Conservation (phyloP, 2,113 vertebrate species). For the Mellivora capensis region DNA sequence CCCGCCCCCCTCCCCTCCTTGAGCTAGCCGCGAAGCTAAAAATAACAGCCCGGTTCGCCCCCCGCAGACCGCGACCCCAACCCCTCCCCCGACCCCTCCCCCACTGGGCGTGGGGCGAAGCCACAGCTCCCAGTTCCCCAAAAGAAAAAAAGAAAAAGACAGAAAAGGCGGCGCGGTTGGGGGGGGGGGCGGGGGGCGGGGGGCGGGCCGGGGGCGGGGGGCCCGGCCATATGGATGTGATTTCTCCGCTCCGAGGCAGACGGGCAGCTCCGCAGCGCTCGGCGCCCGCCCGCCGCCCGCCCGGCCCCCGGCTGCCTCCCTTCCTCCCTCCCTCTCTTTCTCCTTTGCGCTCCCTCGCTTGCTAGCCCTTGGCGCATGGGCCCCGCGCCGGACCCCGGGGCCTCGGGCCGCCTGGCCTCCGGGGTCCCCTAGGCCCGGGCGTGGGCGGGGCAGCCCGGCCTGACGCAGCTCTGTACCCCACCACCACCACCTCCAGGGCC, state of each 20-base stretch:
- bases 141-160: conserved; percentile 84
- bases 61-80: conserved; percentile 67
- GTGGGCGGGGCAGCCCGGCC: conserved; percentile 62
- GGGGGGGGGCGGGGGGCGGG: conserved; percentile 46
- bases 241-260: conserved; percentile 87
- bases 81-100: conserved; percentile 52
- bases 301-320: conserved; percentile 58
- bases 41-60: conserved; percentile 83
- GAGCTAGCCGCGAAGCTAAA: conserved; percentile 84
- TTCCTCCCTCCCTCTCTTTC: not conserved
- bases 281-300: conserved; percentile 73
- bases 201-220: conserved; percentile 74
- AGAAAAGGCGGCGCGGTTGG: conserved; percentile 57
- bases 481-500: conserved; percentile 64
- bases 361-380: conserved; percentile 53
- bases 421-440: conserved; percentile 65
- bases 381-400: conserved; percentile 59
- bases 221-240: conserved; percentile 96
- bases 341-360: not conserved
- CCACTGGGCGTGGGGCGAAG: conserved; percentile 77
- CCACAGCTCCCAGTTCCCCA: conserved; percentile 90
- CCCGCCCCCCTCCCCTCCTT: not conserved
- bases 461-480: conserved; percentile 66
- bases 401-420: conserved; percentile 62
- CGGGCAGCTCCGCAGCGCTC: conserved; percentile 62